These are phyloP conservation scores for Elaeidobius kamerunicus DNA, from an alignment of 2,888 invertebrate genomes.

Conservation along the genomic window DNA sequence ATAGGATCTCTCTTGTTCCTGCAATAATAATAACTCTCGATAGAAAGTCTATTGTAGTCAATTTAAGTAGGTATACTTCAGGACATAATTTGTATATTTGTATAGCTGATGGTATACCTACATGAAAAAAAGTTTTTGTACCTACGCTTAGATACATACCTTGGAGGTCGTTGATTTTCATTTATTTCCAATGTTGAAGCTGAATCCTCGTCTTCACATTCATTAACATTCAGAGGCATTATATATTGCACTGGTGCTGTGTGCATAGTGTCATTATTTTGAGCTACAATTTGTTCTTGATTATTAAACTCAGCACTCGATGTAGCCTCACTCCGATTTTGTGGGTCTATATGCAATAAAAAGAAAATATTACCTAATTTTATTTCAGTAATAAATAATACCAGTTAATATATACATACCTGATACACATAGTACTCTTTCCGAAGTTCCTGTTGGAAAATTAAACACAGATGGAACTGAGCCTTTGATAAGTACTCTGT, in stretches of 20 bases:
- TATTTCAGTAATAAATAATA: background rate
- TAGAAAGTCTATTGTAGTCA: too few relatives aligned
- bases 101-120: background rate
- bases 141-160: background rate
- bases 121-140: background rate
- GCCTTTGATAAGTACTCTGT: constrained; percentile 6
- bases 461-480: constrained; percentile 14
- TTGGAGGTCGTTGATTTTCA: background rate
- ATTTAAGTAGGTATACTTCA: too few relatives aligned
- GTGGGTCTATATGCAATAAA: background rate
- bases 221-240: too few relatives aligned
- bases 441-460: constrained; percentile 2
- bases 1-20: constrained; percentile 11
- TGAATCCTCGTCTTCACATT: too few relatives aligned
- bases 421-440: background rate
- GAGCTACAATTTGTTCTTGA: too few relatives aligned
- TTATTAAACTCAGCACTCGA: background rate
- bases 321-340: background rate
- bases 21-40: too few relatives aligned
- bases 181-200: too few relatives aligned
- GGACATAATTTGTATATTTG: background rate
- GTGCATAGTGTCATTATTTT: too few relatives aligned
- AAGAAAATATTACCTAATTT: background rate
- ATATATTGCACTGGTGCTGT: too few relatives aligned
- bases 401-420: background rate